phyloP scores from a whole-genome alignment of 2,888 invertebrate genomes.

The Byasa hedistus region DNA sequence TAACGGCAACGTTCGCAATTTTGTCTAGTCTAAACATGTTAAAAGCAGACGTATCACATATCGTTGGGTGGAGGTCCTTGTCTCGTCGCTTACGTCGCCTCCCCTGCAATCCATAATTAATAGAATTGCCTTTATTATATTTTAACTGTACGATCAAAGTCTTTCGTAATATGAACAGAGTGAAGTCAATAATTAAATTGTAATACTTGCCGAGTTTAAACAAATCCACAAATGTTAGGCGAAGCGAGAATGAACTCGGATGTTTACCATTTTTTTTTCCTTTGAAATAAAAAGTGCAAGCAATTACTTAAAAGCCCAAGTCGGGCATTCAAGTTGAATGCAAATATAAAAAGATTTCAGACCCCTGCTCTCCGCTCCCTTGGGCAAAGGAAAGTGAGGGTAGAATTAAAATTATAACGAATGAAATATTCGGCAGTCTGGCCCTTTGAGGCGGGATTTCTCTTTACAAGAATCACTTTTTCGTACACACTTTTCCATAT shows the following conservation, averaged over 20 bases:
- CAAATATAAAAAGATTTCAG: conserved; percentile 48
- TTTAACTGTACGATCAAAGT: too few relatives aligned
- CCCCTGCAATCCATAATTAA: too few relatives aligned
- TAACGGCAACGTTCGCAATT: too few relatives aligned
- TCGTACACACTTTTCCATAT: background rate
- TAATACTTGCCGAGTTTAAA: conserved; percentile 2
- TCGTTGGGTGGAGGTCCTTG: too few relatives aligned
- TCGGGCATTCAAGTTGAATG: conserved; percentile 55
- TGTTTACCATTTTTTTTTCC: conserved; percentile 26
- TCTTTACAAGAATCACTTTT: conserved; percentile 4
- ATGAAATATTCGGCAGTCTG: conserved; percentile 34
- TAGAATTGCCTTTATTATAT: too few relatives aligned
- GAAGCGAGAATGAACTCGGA: conserved; percentile 12
- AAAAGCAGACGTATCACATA: too few relatives aligned
- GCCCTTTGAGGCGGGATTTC: conserved; percentile 20
- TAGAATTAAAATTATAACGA: conserved; percentile 64
- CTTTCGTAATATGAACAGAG: too few relatives aligned
- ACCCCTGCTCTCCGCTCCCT: conserved; percentile 39
- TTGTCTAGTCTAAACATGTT: too few relatives aligned
- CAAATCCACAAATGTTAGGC: conserved; percentile 21
- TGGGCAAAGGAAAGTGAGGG: conserved; percentile 44
- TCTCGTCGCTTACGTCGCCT: too few relatives aligned
- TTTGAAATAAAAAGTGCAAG: conserved; percentile 53
- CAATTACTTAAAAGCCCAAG: conserved; percentile 72
- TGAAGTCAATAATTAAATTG: background rate